phyloP scores from a whole-genome alignment of 1,140 invertebrate species.

The Drosophila yakuba region DNA sequence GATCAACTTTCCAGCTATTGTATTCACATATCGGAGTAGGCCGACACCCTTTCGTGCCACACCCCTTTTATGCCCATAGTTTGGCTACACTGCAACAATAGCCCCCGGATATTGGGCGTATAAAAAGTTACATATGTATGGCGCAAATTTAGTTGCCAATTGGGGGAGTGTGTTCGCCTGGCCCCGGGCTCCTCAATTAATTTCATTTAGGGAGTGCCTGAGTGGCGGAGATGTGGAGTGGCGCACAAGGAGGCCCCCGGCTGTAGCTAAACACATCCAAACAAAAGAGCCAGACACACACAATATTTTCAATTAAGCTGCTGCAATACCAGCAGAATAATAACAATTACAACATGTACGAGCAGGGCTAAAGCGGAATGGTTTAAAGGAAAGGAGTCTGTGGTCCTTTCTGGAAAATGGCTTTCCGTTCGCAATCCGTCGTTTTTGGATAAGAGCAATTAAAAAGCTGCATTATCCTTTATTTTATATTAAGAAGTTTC shows the following conservation, averaged over 20 bases:
- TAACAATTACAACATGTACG: constrained; percentile 70
- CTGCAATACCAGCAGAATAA: constrained; percentile 77
- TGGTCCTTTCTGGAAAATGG: background rate
- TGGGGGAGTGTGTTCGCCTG: constrained; percentile 24
- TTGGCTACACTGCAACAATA: constrained; percentile 47
- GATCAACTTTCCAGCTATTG: constrained; percentile 45
- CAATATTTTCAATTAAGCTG: constrained; percentile 82
- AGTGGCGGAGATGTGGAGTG: constrained; percentile 26
- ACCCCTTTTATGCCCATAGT: constrained; percentile 6
- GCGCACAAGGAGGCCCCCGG: constrained; percentile 61
- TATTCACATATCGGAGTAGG: constrained; percentile 23
- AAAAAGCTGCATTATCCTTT: background rate
- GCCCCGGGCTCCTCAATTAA: constrained; percentile 72
- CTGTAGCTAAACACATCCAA: constrained; percentile 66
- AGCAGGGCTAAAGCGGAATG: constrained; percentile 29
- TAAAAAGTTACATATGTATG: constrained; percentile 65
- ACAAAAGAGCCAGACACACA: constrained; percentile 46
- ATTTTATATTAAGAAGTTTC: too few species aligned
- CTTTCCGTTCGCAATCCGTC: constrained; percentile 5
- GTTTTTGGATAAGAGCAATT: constrained; percentile 6
- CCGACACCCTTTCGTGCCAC: constrained; percentile 7
- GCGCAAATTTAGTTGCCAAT: constrained; percentile 50
- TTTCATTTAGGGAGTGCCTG: constrained; percentile 65
- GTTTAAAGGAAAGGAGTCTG: constrained; percentile 44
- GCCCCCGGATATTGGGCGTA: constrained; percentile 67